Evolutionary conservation across 2,113 vertebrate genomes (phyloP), one percentile per base, ranked within the genome.

Genomic region (Sylvia atricapilla): DNA sequence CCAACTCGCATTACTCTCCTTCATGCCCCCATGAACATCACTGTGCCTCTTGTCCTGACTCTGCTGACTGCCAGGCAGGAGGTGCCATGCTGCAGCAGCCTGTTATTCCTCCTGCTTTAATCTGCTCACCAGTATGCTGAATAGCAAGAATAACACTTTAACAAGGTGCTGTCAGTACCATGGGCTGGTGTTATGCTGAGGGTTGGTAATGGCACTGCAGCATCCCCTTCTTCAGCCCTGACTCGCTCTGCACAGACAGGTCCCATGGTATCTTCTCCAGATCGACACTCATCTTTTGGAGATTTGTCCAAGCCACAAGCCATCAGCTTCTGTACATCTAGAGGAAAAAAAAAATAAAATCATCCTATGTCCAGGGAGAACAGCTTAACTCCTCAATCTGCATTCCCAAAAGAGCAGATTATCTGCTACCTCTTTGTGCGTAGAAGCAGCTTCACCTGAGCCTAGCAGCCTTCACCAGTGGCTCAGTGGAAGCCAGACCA

Each of bases 321-420:
- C 97, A 98, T 97, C 92, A 99, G 91, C 96, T 97, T 98, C 83
- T 98, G 98, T 35, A 99, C 97, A 94, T 99, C 99, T 99, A 92
- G 60, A 90, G 72, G 86, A 88, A 87, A 89, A 46, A 46, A 8
- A 76, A 79, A 83, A 50, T 11, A 70, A 83, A 78, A 78, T 81
- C 35, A 70, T 20, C 10, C 20, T 84, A 37, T 72, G 21, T 23
- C 24, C 52, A 81, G 16, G 53, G 41, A 89, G 18, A 56, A 22
- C 66, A 89, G 35, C 84, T 87, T 87, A 63, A 66, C 7, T 2
- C 41, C 11, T 80, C 39, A 66, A 58, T 18, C 33, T 33, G 43
- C 19, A 43, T 27, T 72, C 41, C 25, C 25, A 53, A 90, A 50
- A 68, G 4, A 33, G 13, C 23, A 66, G 13, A 55, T 39, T 7